These are phyloP conservation scores for Odontamblyopus lacepedii DNA, from an alignment of 2,797 vertebrate genomes.

Conservation along the genomic window DNA sequence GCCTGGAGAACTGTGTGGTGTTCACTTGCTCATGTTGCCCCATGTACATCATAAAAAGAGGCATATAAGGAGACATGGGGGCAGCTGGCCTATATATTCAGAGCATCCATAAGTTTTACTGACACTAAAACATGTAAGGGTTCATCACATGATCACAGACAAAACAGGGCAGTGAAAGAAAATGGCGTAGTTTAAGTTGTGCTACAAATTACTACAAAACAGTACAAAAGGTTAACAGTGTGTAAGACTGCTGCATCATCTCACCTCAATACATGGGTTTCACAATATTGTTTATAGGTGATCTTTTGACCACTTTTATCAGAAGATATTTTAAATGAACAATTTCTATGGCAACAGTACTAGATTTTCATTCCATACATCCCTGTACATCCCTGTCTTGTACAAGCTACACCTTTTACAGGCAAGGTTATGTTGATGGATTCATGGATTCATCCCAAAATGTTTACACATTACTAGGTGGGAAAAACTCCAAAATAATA, in stretches of 20 bases:
- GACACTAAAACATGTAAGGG: conserved; percentile 30
- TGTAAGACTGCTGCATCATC: not conserved
- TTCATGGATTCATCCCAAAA: too few relatives aligned
- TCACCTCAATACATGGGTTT: not conserved
- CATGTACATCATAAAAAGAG: conserved; percentile 51
- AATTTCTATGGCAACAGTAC: too few relatives aligned
- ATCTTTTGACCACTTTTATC: too few relatives aligned
- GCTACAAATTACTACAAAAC: not conserved
- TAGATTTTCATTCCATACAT: too few relatives aligned
- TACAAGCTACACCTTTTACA: too few relatives aligned
- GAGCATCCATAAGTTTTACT: conserved; percentile 13
- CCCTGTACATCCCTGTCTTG: too few relatives aligned
- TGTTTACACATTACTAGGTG: too few relatives aligned
- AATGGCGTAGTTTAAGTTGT: conserved; percentile 9
- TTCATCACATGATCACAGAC: conserved; percentile 14
- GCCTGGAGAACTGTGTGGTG: conserved; percentile 40
- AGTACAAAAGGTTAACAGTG: not conserved
- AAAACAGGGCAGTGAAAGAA: conserved; percentile 27
- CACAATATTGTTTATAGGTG: too few relatives aligned
- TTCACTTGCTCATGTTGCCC: conserved; percentile 50
- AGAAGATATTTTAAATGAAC: too few relatives aligned
- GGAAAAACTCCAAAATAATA: too few relatives aligned
- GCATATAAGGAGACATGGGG: conserved; percentile 28
- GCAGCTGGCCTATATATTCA: conserved; percentile 26
- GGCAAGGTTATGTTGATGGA: too few relatives aligned